phyloP scores from a whole-genome alignment of 2,797 vertebrate species.

The Myripristis murdjan region DNA sequence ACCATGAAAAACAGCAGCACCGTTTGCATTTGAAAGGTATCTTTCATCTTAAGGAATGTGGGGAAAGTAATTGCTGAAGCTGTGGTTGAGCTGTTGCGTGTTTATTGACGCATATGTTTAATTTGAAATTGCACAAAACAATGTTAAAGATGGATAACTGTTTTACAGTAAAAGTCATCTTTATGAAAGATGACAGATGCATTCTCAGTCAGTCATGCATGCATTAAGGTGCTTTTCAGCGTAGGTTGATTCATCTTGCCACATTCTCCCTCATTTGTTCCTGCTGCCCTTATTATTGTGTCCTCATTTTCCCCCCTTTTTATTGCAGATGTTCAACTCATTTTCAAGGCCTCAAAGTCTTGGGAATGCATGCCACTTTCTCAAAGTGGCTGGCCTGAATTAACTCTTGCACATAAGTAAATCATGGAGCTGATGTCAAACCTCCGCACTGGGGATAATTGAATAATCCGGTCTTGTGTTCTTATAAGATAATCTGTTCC shows the following conservation, averaged over 20 bases:
- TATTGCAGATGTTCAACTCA: slow-evolving; percentile 40
- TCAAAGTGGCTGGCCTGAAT: slow-evolving; percentile 9
- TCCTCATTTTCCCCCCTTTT: slow-evolving; percentile 31
- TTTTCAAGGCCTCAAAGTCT: slow-evolving; percentile 53
- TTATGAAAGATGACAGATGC: too few species aligned
- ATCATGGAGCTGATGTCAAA: slow-evolving; percentile 9
- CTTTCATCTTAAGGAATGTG: background rate
- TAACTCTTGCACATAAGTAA: slow-evolving; percentile 34
- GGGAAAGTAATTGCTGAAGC: background rate
- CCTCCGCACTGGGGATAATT: slow-evolving; percentile 7
- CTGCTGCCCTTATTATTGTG: slow-evolving; percentile 50
- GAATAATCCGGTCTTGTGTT: slow-evolving; percentile 8
- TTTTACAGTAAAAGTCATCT: too few species aligned
- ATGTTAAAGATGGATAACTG: background rate
- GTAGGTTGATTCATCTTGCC: too few species aligned
- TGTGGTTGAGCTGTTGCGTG: background rate
- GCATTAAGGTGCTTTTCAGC: too few species aligned
- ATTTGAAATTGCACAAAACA: background rate
- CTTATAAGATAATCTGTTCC: slow-evolving; percentile 4
- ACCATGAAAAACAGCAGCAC: slow-evolving; percentile 15
- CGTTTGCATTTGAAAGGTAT: slow-evolving; percentile 11
- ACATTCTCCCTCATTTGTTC: slow-evolving; percentile 39
- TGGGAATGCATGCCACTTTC: slow-evolving; percentile 29
- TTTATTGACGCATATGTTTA: background rate
- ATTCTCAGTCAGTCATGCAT: too few species aligned